phyloP scores from a whole-genome alignment of 2,888 invertebrate species.

The Cetonia aurata region DNA sequence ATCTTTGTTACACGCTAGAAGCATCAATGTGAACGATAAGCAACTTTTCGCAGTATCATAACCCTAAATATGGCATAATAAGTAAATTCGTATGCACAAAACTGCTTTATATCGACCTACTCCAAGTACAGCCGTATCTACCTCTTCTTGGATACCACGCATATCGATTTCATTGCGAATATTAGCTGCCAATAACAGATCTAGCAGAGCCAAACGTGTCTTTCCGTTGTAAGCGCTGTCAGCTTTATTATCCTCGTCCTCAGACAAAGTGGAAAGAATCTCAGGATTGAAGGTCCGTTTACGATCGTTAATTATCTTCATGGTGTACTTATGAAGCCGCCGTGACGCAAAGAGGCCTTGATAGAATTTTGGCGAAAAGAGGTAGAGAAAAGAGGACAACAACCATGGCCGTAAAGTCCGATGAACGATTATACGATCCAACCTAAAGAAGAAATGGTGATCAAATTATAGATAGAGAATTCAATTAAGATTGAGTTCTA shows the following conservation, averaged over 20 bases:
- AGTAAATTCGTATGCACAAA: conserved; percentile 1
- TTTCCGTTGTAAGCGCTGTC: conserved; percentile 52
- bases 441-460: conserved; percentile 34
- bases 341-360: conserved; percentile 43
- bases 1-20: conserved; percentile 62
- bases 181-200: conserved; percentile 69
- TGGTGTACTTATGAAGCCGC: conserved; percentile 55
- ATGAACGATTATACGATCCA: conserved; percentile 52
- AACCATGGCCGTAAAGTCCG: conserved; percentile 56
- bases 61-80: conserved; percentile 66
- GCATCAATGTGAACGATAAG: conserved; percentile 54
- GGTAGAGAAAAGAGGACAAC: conserved; percentile 48
- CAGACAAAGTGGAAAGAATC: not conserved
- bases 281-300: conserved; percentile 44
- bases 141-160: conserved; percentile 72
- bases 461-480: too few relatives aligned
- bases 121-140: conserved; percentile 76
- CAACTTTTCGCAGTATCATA: conserved; percentile 73
- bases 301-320: conserved; percentile 53
- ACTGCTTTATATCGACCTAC: conserved; percentile 57
- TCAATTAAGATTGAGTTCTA: conserved; percentile 1
- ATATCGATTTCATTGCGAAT: conserved; percentile 67
- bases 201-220: conserved; percentile 71
- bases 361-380: conserved; percentile 42
- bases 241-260: conserved; percentile 21